Evolutionary conservation across 1,140 invertebrate species (phyloP).

Genomic region (Dufourea novaeangliae): DNA sequence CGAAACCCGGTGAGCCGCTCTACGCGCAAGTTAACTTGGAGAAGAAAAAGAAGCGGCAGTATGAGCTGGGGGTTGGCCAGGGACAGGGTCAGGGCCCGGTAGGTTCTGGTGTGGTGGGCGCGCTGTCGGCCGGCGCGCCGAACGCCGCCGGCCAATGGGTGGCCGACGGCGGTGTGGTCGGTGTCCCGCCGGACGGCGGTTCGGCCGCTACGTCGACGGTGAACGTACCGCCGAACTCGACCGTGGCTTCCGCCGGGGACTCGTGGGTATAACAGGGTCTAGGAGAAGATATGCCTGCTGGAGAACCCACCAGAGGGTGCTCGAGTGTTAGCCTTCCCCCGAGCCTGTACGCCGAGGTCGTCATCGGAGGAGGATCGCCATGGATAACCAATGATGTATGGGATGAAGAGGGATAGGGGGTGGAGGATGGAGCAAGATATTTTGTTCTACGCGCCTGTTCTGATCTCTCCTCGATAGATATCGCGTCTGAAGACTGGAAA

Average conservation of each 20-base stretch:
- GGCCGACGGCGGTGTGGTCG: slow-evolving; percentile 71
- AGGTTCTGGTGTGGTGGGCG: slow-evolving; percentile 56
- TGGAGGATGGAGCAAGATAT: background rate
- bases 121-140: slow-evolving; percentile 35
- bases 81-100: slow-evolving; percentile 65
- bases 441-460: too few species aligned
- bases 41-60: slow-evolving; percentile 88
- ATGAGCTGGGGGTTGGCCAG: slow-evolving; percentile 80
- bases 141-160: slow-evolving; percentile 67
- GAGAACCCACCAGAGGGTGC: slow-evolving; percentile 17
- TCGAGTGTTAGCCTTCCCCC: slow-evolving; percentile 3
- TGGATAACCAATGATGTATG: background rate
- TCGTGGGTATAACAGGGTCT: slow-evolving; percentile 82
- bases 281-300: background rate
- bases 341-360: slow-evolving; percentile 28
- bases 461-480: too few species aligned
- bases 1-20: slow-evolving; percentile 86
- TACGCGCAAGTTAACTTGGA: slow-evolving; percentile 92
- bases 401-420: background rate
- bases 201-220: slow-evolving; percentile 60
- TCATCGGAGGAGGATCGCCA: background rate
- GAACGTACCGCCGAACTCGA: slow-evolving; percentile 77
- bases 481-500: background rate
- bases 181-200: slow-evolving; percentile 72
- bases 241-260: slow-evolving; percentile 81